phyloP scores from a whole-genome alignment of 1,140 invertebrate genomes.

The Pseudomyrmex cubaensis region DNA sequence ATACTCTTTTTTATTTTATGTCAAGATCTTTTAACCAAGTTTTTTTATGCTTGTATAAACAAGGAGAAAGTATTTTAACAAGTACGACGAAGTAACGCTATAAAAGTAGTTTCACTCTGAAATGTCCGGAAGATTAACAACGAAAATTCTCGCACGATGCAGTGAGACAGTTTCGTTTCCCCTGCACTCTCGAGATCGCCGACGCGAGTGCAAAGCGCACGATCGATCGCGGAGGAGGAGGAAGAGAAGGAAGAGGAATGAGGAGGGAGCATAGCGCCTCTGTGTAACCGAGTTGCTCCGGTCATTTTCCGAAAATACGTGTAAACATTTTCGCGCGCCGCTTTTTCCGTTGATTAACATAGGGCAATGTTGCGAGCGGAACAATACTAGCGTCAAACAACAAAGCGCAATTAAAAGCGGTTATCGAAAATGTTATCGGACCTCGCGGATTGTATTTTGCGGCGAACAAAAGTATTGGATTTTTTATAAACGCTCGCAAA shows the following conservation, averaged over 20 bases:
- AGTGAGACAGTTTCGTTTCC: slow-evolving; percentile 44
- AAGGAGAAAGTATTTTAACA: too few relatives aligned
- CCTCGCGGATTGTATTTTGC: slow-evolving; percentile 57
- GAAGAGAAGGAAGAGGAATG: neutral
- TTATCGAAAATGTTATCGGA: slow-evolving; percentile 62
- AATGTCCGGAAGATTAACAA: slow-evolving; percentile 34
- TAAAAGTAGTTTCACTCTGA: neutral
- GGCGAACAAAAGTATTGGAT: slow-evolving; percentile 60
- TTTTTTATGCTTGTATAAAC: too few relatives aligned
- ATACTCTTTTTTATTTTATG: too few relatives aligned
- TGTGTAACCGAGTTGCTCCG: slow-evolving; percentile 24
- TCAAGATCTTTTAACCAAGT: too few relatives aligned
- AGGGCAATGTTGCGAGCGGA: slow-evolving; percentile 41
- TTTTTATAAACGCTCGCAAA: slow-evolving; percentile 55
- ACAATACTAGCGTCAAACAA: slow-evolving; percentile 60
- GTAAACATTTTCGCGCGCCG: slow-evolving; percentile 46
- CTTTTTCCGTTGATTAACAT: slow-evolving; percentile 59
- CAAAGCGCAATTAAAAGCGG: slow-evolving; percentile 56
- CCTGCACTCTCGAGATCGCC: slow-evolving; percentile 51
- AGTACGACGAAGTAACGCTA: neutral
- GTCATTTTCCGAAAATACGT: slow-evolving; percentile 45
- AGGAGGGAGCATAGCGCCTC: slow-evolving; percentile 8
- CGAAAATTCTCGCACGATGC: slow-evolving; percentile 34
- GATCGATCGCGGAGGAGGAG: slow-evolving; percentile 44
- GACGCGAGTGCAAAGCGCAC: slow-evolving; percentile 41